These are phyloP conservation scores for Peromyscus maniculatus DNA, from an alignment of 2,113 vertebrate genomes.

Conservation along the genomic window DNA sequence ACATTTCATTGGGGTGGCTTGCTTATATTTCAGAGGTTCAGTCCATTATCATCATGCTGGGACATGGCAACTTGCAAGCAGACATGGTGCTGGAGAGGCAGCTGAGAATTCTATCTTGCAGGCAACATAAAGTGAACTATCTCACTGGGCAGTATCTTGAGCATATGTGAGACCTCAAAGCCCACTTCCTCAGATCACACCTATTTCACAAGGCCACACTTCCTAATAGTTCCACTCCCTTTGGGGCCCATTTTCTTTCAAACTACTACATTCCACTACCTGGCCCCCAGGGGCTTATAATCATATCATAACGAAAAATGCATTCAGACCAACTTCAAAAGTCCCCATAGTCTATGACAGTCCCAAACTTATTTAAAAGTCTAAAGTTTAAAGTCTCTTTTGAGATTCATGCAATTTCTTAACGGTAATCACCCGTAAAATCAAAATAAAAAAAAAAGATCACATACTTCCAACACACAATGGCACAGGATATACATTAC, in stretches of 20 bases:
- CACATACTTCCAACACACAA: too few species aligned
- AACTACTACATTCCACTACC: neutral
- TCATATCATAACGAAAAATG: too few species aligned
- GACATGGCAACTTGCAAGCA: neutral
- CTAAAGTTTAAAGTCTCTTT: too few species aligned
- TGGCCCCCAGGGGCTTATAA: too few species aligned
- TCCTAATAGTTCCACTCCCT: neutral
- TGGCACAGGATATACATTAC: too few species aligned
- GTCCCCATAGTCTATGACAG: too few species aligned
- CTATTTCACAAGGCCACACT: neutral
- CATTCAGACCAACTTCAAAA: too few species aligned
- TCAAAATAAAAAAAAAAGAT: too few species aligned
- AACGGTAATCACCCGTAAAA: too few species aligned
- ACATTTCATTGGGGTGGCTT: neutral
- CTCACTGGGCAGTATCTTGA: neutral
- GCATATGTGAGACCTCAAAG: neutral
- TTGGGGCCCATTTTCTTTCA: neutral
- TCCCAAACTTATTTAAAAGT: too few species aligned
- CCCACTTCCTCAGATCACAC: neutral
- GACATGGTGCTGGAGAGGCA: neutral
- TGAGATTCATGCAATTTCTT: too few species aligned
- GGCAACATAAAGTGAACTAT: neutral
- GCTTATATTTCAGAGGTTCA: neutral
- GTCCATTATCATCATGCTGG: neutral
- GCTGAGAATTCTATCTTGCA: neutral